Percentiles rank a stretch among this genome's conserved stretches.
phyloP scores from a whole-genome alignment of 1,140 invertebrate species.

The Pantala flavescens region DNA sequence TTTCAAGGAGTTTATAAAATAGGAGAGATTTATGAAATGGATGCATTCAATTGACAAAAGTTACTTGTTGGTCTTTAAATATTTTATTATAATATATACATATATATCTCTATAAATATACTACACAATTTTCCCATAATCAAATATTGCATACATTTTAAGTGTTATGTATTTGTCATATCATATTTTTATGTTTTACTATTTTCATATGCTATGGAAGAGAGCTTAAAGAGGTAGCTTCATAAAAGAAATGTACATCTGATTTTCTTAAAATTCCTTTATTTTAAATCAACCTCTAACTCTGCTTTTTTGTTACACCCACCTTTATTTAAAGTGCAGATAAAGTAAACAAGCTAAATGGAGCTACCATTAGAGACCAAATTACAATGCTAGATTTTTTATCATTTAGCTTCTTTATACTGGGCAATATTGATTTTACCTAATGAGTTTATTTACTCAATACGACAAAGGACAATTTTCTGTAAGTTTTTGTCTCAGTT shows the following conservation, averaged over 20 bases:
- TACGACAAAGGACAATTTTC: too few relatives aligned
- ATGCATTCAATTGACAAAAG: slow-evolving; percentile 3
- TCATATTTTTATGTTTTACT: slow-evolving; percentile 2
- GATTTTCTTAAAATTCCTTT: not conserved
- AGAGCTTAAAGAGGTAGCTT: slow-evolving; percentile 9
- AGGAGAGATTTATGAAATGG: slow-evolving; percentile 7
- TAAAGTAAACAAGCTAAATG: too few relatives aligned
- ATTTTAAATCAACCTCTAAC: too few relatives aligned
- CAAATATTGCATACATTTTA: slow-evolving; percentile 3
- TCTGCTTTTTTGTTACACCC: too few relatives aligned
- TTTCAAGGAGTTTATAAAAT: not conserved
- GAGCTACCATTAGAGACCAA: too few relatives aligned
- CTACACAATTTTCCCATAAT: not conserved
- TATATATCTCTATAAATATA: not conserved
- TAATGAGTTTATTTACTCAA: too few relatives aligned
- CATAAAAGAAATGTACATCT: not conserved
- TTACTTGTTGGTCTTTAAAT: slow-evolving; percentile 7
- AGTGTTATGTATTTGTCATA: slow-evolving; percentile 8
- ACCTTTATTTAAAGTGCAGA: too few relatives aligned
- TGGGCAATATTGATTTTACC: too few relatives aligned
- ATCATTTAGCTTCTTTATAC: too few relatives aligned
- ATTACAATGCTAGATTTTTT: too few relatives aligned
- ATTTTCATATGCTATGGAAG: not conserved
- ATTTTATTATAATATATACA: not conserved
- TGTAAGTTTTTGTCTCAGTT: not conserved